Base-by-base conservation (phyloP, 2,113 vertebrate genomes). In the Fulmarus glacialis region DNA sequence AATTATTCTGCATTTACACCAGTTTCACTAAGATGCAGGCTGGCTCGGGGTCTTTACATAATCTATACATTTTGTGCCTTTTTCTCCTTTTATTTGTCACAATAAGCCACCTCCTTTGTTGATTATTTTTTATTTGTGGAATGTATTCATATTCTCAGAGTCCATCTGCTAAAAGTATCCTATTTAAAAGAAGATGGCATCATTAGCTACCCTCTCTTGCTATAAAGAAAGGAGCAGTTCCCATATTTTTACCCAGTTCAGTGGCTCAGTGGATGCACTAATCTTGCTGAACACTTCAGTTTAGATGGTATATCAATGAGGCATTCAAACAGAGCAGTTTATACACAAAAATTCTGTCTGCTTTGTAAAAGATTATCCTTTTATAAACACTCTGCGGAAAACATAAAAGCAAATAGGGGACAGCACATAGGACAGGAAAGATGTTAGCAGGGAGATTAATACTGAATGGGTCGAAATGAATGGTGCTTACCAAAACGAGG, bases 311-410 rank as follows among this genome's bases (percentile, higher is more conserved):
- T 98, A 98, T 98, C 98, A 98, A 98, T 98, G 98, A 98, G 98
- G 97, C 98, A 98, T 98, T 98, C 98, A 98, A 98, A 98, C 97
- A 97, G 97, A 98, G 98, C 97, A 98, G 98, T 98, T 98, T 98
- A 98, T 98, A 98, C 98, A 98, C 98, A 98, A 98, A 98, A 98
- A 98, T 98, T 98, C 98, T 98, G 98, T 98, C 98, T 98, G 98
- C 98, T 99, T 99, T 98, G 98, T 98, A 98, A 98, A 98, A 99
- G 98, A 99, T 99, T 98, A 99, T 98, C 98, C 98, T 98, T 98
- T 98, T 98, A 99, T 98, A 98, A 98, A 98, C 98, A 98, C 98
- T 98, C 98, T 97, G 98, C 97, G 96, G 98, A 98, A 99, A 98
- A 98, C 98, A 98, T 98, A 98, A 98, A 98, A 98, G 98, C 98